Evolutionary conservation across 2,888 invertebrate genomes (phyloP).

Genomic region (Corythucha ciliata): DNA sequence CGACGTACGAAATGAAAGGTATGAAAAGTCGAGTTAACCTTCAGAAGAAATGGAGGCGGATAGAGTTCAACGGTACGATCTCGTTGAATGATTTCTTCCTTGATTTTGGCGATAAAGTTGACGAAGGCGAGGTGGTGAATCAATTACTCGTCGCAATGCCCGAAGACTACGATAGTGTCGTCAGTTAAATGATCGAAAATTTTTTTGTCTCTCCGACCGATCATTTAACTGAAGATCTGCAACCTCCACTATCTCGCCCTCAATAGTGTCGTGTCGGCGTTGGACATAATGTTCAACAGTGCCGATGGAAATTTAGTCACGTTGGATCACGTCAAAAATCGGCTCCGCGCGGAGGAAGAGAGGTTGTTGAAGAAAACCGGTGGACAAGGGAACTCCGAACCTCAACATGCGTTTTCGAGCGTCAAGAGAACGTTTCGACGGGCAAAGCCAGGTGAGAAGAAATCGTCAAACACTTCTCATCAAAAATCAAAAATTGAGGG

Average conservation of each 20-base stretch:
- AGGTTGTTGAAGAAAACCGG: neutral
- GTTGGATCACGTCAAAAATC: conserved; percentile 10
- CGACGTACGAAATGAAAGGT: too few species aligned
- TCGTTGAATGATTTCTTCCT: conserved; percentile 13
- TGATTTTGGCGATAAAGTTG: conserved; percentile 14
- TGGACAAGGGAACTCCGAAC: neutral
- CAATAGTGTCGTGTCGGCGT: conserved; percentile 12
- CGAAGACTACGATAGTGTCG: conserved; percentile 4
- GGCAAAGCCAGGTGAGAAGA: too few species aligned
- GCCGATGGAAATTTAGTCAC: neutral
- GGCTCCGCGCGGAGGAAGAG: conserved; percentile 4
- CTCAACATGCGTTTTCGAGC: conserved; percentile 1
- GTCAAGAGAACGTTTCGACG: neutral
- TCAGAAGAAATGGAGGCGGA: conserved; percentile 11
- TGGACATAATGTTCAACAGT: conserved; percentile 11
- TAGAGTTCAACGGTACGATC: conserved; percentile 6
- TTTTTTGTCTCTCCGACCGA: too few species aligned
- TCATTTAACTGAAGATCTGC: too few species aligned
- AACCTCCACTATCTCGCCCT: too few species aligned
- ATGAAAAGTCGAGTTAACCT: neutral
- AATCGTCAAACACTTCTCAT: too few species aligned
- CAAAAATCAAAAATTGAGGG: too few species aligned
- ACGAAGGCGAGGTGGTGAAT: conserved; percentile 8
- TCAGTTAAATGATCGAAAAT: too few species aligned
- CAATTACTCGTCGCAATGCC: conserved; percentile 19